Conservation (phyloP, 1,140 invertebrate genomes). For the Andrena cerasifolii region DNA sequence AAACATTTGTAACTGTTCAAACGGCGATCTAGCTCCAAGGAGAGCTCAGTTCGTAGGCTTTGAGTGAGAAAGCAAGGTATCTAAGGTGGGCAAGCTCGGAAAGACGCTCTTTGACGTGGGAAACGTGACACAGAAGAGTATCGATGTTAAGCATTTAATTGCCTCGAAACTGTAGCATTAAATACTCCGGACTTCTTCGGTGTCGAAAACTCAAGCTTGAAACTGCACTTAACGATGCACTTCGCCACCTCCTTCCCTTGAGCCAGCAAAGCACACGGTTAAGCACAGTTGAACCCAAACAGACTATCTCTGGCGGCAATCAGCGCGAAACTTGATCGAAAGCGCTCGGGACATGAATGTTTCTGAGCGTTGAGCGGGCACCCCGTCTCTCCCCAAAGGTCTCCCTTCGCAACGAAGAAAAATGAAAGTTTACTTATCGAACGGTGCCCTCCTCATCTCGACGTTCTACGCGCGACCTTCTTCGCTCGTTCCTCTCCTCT, state of each 20-base stretch:
- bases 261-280: conserved; percentile 10
- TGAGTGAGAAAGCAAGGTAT: no score
- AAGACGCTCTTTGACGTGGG: no score
- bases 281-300: neutral
- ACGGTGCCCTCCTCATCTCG: conserved; percentile 75
- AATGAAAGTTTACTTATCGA: conserved; percentile 75
- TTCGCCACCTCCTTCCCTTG: neutral
- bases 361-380: no score
- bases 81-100: no score
- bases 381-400: no score
- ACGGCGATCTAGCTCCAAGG: no score
- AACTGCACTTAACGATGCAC: neutral
- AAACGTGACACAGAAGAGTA: no score
- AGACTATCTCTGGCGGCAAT: neutral
- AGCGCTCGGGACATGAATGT: no score
- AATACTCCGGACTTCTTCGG: neutral
- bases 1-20: no score
- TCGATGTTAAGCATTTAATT: no score
- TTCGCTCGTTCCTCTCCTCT: conserved; percentile 48
- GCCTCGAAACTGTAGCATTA: neutral
- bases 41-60: no score
- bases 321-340: no score
- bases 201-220: neutral
- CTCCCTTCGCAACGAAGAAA: conserved; percentile 10
- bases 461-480: conserved; percentile 35